These are phyloP conservation scores for Drosophila yakuba DNA, from an alignment of 1,140 invertebrate genomes.

Conservation along the genomic window DNA sequence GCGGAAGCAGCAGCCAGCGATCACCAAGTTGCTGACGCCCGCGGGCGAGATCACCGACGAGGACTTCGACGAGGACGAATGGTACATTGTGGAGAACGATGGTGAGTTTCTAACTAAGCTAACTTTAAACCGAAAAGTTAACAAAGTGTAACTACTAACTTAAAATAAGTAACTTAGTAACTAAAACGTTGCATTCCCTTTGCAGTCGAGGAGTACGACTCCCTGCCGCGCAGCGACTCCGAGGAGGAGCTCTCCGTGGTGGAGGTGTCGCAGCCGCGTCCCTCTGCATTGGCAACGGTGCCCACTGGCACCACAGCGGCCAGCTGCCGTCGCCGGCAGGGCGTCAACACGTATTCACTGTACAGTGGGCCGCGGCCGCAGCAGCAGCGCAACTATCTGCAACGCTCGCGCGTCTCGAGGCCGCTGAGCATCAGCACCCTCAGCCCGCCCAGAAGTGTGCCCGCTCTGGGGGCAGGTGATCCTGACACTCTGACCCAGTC, in stretches of 20 bases:
- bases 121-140: too few relatives aligned
- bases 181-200: too few relatives aligned
- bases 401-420: conserved; percentile 59
- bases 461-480: conserved; percentile 14
- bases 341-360: conserved; percentile 75
- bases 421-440: conserved; percentile 68
- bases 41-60: conserved; percentile 55
- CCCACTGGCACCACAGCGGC: conserved; percentile 36
- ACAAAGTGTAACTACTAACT: too few relatives aligned
- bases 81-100: conserved; percentile 82
- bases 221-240: conserved; percentile 76
- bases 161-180: too few relatives aligned
- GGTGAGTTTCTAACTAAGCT: conserved; percentile 50
- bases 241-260: conserved; percentile 76
- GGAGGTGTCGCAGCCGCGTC: conserved; percentile 48
- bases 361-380: conserved; percentile 71
- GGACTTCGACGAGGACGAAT: conserved; percentile 81
- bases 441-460: conserved; percentile 65
- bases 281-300: not conserved
- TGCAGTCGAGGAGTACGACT: conserved; percentile 72
- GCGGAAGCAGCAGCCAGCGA: conserved; percentile 54
- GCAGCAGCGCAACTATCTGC: conserved; percentile 73
- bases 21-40: conserved; percentile 67
- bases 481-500: conserved; percentile 61
- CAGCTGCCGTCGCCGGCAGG: conserved; percentile 44